Conservation (phyloP, 2,888 invertebrate genomes). For the Erebia aethiops region DNA sequence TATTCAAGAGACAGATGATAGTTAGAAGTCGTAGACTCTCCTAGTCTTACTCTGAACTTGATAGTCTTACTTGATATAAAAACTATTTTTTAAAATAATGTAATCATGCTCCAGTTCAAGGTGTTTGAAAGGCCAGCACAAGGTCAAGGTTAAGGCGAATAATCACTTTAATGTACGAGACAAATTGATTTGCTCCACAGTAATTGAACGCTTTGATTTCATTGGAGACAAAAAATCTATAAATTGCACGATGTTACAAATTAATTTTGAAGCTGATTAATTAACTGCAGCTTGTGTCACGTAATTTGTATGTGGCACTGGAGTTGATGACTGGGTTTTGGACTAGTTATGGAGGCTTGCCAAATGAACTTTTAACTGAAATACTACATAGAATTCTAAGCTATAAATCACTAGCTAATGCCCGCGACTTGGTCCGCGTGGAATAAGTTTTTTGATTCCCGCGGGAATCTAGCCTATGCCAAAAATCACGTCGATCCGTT, state of each 20-base stretch:
- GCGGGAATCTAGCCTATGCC: too few relatives aligned
- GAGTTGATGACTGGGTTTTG: background rate
- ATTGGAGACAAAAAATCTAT: background rate
- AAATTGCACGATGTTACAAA: slow-evolving; percentile 1
- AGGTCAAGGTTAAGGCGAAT: slow-evolving; percentile 32
- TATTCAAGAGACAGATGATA: too few relatives aligned
- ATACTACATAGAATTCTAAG: too few relatives aligned
- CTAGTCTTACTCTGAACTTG: too few relatives aligned
- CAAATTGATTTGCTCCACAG: slow-evolving; percentile 16
- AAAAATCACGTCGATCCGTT: too few relatives aligned
- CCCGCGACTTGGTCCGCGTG: too few relatives aligned
- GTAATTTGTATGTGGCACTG: background rate
- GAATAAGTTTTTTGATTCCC: too few relatives aligned
- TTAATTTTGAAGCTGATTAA: background rate
- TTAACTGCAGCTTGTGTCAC: background rate
- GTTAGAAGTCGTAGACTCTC: too few relatives aligned
- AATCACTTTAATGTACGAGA: slow-evolving; percentile 22
- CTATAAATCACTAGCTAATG: too few relatives aligned
- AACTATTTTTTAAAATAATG: background rate
- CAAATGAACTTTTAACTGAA: too few relatives aligned
- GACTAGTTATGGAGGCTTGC: too few relatives aligned
- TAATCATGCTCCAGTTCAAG: background rate
- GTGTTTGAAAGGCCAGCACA: slow-evolving; percentile 14
- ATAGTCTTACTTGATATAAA: too few relatives aligned
- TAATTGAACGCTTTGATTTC: background rate